phyloP scores from a whole-genome alignment of 1,140 invertebrate species.

The Euura saliciscinereae region DNA sequence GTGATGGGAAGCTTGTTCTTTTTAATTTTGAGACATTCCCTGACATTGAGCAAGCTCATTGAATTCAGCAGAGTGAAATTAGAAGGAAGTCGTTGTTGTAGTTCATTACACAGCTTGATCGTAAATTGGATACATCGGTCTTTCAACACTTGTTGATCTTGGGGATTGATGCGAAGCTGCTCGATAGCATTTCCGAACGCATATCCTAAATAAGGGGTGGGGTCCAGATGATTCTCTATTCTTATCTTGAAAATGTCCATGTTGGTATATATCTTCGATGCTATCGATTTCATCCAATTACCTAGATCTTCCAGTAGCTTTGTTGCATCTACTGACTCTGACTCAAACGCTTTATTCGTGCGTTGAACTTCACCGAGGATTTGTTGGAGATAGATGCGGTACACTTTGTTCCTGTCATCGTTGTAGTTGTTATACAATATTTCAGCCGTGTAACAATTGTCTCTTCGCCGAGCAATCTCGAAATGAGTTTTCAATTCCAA shows the following conservation, averaged over 20 bases:
- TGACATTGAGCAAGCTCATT: not conserved
- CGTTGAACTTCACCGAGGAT: slow-evolving; percentile 21
- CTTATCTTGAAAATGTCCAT: not conserved
- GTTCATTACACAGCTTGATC: not conserved
- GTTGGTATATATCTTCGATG: not conserved
- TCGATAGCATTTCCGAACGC: not conserved
- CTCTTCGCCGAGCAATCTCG: slow-evolving; percentile 27
- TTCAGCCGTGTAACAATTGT: slow-evolving; percentile 36
- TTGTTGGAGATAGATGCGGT: slow-evolving; percentile 16
- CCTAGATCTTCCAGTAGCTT: not conserved
- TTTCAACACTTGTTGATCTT: not conserved
- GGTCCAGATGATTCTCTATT: not conserved
- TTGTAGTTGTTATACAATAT: slow-evolving; percentile 34
- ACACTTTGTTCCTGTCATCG: slow-evolving; percentile 32
- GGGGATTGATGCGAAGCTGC: not conserved
- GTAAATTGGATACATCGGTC: not conserved
- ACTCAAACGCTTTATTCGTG: slow-evolving; percentile 30
- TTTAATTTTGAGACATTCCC: not conserved
- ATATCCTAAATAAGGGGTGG: not conserved
- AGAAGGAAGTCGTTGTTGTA: not conserved
- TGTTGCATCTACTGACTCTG: not conserved
- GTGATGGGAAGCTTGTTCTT: not conserved
- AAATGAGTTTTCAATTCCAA: slow-evolving; percentile 36
- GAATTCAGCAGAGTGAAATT: not conserved
- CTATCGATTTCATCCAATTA: not conserved